phyloP scores from a whole-genome alignment of 2,888 invertebrate genomes.

The Drosophila pseudotakahashii region DNA sequence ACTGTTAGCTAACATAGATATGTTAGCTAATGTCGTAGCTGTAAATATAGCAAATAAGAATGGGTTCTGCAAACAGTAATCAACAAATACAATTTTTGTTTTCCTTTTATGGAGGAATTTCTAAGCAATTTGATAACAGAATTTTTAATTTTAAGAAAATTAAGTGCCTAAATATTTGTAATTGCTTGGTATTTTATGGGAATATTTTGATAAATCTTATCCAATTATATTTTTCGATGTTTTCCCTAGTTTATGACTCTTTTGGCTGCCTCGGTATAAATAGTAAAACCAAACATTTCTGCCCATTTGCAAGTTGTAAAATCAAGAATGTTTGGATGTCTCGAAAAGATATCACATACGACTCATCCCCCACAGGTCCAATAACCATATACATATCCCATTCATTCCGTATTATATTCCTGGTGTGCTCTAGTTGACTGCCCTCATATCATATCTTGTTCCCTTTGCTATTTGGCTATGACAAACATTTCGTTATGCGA shows the following conservation, averaged over 20 bases:
- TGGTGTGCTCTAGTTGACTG: slow-evolving; percentile 3
- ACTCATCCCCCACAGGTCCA: background rate
- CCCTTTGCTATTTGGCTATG: slow-evolving; percentile 24
- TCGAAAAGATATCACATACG: background rate
- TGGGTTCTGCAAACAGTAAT: background rate
- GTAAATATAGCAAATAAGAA: background rate
- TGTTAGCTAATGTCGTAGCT: background rate
- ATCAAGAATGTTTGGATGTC: background rate
- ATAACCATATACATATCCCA: slow-evolving; percentile 4
- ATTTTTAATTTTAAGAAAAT: too few species aligned
- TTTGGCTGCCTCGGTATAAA: too few species aligned
- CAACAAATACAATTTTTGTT: too few species aligned
- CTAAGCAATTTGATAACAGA: too few species aligned
- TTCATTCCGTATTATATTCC: slow-evolving; percentile 5
- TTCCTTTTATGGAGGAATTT: too few species aligned
- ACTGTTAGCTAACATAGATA: background rate
- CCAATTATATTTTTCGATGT: too few species aligned
- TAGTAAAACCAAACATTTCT: too few species aligned
- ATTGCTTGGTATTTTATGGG: too few species aligned
- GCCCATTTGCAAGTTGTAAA: too few species aligned
- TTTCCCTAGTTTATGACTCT: too few species aligned
- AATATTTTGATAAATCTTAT: too few species aligned
- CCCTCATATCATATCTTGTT: slow-evolving; percentile 9
- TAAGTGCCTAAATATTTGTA: too few species aligned
- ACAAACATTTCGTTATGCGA: slow-evolving; percentile 34